These are phyloP conservation scores for Cheilosia grossa DNA, from an alignment of 2,888 invertebrate species.

Conservation along the genomic window DNA sequence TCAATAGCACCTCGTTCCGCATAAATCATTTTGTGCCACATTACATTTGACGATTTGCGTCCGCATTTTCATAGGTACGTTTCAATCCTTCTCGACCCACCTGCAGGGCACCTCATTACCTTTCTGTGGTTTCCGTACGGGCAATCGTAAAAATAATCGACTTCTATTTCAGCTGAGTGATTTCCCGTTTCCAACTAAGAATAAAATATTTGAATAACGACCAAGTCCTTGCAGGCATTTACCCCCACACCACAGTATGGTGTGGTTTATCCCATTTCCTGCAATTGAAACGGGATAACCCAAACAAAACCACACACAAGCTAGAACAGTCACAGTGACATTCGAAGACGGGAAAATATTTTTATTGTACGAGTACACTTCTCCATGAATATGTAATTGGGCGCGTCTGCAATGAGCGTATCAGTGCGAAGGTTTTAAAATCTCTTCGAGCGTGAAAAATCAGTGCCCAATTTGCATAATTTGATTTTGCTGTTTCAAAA, in stretches of 20 bases:
- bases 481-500: constrained; percentile 68
- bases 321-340: constrained; percentile 10
- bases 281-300: constrained; percentile 56
- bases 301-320: constrained; percentile 41
- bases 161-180: constrained; percentile 47
- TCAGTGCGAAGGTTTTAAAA: constrained; percentile 65
- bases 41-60: too few species aligned
- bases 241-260: neutral
- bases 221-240: constrained; percentile 50
- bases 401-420: constrained; percentile 54
- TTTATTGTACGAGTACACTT: constrained; percentile 62
- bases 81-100: too few species aligned
- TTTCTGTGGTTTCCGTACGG: neutral
- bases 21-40: too few species aligned
- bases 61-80: too few species aligned
- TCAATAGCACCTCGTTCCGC: too few species aligned
- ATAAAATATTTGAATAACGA: constrained; percentile 32
- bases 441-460: constrained; percentile 75
- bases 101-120: neutral
- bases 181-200: constrained; percentile 33
- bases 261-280: constrained; percentile 18
- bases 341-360: constrained; percentile 62
- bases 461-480: constrained; percentile 76
- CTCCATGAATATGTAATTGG: constrained; percentile 74
- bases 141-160: constrained; percentile 36